phyloP scores from a whole-genome alignment of 1,140 invertebrate species.

The Leptoteleia sp. region DNA sequence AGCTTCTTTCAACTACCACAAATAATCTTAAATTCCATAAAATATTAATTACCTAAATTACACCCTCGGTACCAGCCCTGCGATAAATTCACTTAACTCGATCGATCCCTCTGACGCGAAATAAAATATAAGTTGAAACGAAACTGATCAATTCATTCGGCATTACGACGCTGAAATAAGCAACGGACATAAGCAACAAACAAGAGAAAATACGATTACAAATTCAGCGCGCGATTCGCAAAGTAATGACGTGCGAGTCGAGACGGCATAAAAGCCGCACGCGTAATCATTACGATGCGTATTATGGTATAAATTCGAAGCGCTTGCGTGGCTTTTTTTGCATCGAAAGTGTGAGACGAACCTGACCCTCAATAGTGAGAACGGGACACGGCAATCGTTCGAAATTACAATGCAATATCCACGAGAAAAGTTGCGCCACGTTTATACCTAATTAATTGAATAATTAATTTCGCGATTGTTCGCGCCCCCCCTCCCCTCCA shows the following conservation, averaged over 20 bases:
- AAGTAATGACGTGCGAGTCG: slow-evolving; percentile 45
- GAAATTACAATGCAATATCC: slow-evolving; percentile 34
- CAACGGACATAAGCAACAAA: slow-evolving; percentile 40
- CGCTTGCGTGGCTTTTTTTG: slow-evolving; percentile 45
- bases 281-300: slow-evolving; percentile 52
- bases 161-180: not conserved
- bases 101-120: not conserved
- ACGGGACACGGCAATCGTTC: slow-evolving; percentile 19
- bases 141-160: too few relatives aligned
- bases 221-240: slow-evolving; percentile 33
- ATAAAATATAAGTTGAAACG: too few relatives aligned
- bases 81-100: too few relatives aligned
- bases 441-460: slow-evolving; percentile 17
- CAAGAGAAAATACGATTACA: slow-evolving; percentile 40
- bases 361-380: slow-evolving; percentile 57
- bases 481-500: not conserved
- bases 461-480: slow-evolving; percentile 11
- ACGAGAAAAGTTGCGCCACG: slow-evolving; percentile 8
- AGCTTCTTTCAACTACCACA: too few relatives aligned
- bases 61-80: too few relatives aligned
- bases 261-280: slow-evolving; percentile 29
- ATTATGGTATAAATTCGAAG: slow-evolving; percentile 52
- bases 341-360: slow-evolving; percentile 65
- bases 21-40: too few relatives aligned
- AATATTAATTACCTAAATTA: too few relatives aligned